Conservation (phyloP, 2,888 invertebrate species). For the Synergus laeviventris region DNA sequence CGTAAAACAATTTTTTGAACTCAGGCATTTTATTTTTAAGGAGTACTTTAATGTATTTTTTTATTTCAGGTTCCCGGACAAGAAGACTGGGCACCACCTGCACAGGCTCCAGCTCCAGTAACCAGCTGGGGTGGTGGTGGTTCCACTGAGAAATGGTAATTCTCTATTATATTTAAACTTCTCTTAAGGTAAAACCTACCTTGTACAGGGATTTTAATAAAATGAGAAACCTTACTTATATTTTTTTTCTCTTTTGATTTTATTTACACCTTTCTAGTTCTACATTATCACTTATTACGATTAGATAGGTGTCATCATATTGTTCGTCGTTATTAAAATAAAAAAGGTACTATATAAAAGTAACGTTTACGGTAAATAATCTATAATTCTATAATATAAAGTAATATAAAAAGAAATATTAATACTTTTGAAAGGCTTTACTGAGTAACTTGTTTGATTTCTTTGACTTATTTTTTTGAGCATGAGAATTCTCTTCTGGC, state of each 20-base stretch:
- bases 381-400: slow-evolving; percentile 10
- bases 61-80: slow-evolving; percentile 55
- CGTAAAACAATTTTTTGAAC: not conserved
- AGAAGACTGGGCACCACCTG: slow-evolving; percentile 45
- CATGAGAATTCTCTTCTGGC: not conserved
- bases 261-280: slow-evolving; percentile 13
- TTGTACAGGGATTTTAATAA: slow-evolving; percentile 44
- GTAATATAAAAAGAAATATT: not conserved
- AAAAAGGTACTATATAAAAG: slow-evolving; percentile 13
- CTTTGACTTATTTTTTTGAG: not conserved
- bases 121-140: slow-evolving; percentile 50
- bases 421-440: not conserved
- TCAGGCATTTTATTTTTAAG: not conserved
- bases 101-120: slow-evolving; percentile 20
- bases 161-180: slow-evolving; percentile 27
- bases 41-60: slow-evolving; percentile 51
- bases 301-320: not conserved
- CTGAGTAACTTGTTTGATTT: not conserved
- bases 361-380: not conserved
- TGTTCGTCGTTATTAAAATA: not conserved
- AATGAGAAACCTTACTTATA: slow-evolving; percentile 18
- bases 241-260: not conserved
- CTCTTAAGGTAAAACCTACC: slow-evolving; percentile 28
- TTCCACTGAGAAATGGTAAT: slow-evolving; percentile 49
- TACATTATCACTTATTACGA: not conserved